A percentile compares a stretch with the other conserved stretches of the same genome.
Evolutionary conservation across 1,140 invertebrate species (phyloP).

Genomic region (Euschistus heros): DNA sequence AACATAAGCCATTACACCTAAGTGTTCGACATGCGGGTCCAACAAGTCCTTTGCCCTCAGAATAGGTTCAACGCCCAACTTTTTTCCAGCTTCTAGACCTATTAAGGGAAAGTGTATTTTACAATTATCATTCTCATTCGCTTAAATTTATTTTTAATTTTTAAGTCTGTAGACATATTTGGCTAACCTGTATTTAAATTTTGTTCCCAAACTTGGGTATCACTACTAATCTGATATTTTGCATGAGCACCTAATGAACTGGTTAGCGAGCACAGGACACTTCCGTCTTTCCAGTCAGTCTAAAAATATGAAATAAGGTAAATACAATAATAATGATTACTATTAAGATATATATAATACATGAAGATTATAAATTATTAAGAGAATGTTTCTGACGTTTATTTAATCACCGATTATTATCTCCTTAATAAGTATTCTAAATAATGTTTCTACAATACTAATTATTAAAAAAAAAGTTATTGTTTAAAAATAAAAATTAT

Average conservation of each 20-base stretch:
- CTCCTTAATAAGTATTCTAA: no score
- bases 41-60: conserved; percentile 87
- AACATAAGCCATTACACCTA: conserved; percentile 92
- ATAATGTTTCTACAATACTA: no score
- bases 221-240: conserved; percentile 61
- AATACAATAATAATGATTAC: background rate
- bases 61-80: conserved; percentile 74
- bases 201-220: conserved; percentile 66
- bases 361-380: background rate
- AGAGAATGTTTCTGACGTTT: background rate
- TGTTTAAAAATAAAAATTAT: no score
- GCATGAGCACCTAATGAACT: conserved; percentile 75
- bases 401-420: no score
- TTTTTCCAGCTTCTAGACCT: conserved; percentile 51
- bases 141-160: conserved; percentile 44
- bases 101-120: conserved; percentile 20
- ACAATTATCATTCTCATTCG: conserved; percentile 18
- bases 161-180: background rate
- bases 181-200: conserved; percentile 60
- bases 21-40: conserved; percentile 85
- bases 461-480: no score
- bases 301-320: conserved; percentile 35
- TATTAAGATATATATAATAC: background rate
- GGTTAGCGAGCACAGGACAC: conserved; percentile 73
- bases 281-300: conserved; percentile 95